Base-by-base conservation (phyloP, 2,113 vertebrate genomes). In the Cryptomyrus ogoouensis region DNA sequence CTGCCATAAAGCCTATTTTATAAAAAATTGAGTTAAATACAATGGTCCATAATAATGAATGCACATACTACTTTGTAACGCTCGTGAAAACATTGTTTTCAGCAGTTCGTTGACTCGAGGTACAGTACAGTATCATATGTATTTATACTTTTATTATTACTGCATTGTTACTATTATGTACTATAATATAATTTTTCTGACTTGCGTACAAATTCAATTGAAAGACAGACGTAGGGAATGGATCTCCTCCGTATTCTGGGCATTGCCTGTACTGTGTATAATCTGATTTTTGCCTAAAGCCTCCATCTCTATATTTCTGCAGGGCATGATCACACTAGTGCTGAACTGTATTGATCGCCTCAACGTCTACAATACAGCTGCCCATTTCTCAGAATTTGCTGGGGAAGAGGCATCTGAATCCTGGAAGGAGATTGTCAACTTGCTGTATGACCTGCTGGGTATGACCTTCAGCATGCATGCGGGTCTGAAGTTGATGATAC, bases 401-500 rank as follows among this genome's bases (percentile, higher is more conserved):
- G 97, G 97, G 0, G 98, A 98, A 89, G 98, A 98, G 91, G 97
- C 97, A 4, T 96, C 97, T 0, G 98, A 98, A 87, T 97, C 97
- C 13, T 98, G 98, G 97, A 98, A 98, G 93, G 97, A 98, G 93
- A 98, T 98, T 83, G 97, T 98, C 5, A 98, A 98, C 92, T 93
- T 98, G 90, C 95, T 98, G 1, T 98, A 98, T 84, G 98, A 98
- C 89, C 93, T 98, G 46, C 94, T 98, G 46, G 98, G 98, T 98
- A 95, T 46, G 92, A 12, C 8, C 35, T 24, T 80, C n/a, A 89
- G 53, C 52, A 15, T 83, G 70, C 5, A 87, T 87, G 85, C 7
- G 5, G 5, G 85, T 52, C 6, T 70, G 9, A 13, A 31, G 62
- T 27, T 13, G n/a, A 70, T 13, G 62, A 31, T 70, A 31, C 62